phyloP scores from a whole-genome alignment of 1,140 invertebrate genomes.

The Pseudoatta argentina region DNA sequence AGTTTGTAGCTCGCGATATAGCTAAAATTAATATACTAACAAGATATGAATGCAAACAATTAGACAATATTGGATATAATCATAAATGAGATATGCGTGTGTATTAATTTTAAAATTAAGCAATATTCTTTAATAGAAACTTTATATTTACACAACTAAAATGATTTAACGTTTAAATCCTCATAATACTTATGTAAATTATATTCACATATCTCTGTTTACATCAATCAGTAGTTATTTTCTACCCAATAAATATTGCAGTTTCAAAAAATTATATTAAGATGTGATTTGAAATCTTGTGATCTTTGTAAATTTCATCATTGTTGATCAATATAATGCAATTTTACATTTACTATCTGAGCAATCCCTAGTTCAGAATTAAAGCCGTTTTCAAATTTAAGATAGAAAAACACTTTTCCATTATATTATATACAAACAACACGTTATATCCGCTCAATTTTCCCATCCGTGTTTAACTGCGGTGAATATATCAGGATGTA shows the following conservation, averaged over 20 bases:
- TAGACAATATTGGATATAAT: slow-evolving; percentile 15
- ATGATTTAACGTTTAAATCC: background rate
- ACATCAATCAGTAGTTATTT: background rate
- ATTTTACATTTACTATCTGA: background rate
- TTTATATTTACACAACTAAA: background rate
- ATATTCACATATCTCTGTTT: background rate
- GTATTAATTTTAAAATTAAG: slow-evolving; percentile 14
- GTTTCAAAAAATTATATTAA: background rate
- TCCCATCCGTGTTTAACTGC: slow-evolving; percentile 24
- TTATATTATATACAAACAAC: background rate
- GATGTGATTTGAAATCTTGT: background rate
- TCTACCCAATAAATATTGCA: background rate
- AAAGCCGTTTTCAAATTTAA: background rate
- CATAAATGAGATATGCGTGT: background rate
- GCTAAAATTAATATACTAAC: slow-evolving; percentile 28
- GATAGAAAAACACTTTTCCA: background rate
- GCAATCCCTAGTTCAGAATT: background rate
- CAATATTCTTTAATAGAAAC: background rate
- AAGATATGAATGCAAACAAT: slow-evolving; percentile 22
- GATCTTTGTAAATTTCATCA: background rate
- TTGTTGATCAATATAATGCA: background rate
- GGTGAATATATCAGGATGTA: slow-evolving; percentile 15
- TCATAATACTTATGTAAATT: background rate
- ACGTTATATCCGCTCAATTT: slow-evolving; percentile 45
- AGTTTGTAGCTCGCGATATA: slow-evolving; percentile 2